These are phyloP conservation scores for Idris sp. DNA, from an alignment of 1,140 invertebrate species.

Conservation along the genomic window DNA sequence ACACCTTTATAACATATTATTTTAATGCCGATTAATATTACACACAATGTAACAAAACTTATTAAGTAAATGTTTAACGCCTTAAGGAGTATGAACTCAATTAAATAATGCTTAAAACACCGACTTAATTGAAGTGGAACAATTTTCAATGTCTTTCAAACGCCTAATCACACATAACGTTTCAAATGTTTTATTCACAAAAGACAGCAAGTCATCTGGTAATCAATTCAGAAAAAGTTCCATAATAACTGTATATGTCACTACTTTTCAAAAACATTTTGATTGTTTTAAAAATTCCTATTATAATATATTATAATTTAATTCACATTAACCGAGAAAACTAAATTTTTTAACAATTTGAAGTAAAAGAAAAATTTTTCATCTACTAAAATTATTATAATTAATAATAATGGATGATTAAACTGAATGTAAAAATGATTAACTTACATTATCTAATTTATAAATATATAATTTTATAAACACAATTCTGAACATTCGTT, in stretches of 20 bases:
- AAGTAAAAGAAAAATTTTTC: no score
- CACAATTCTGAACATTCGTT: slow-evolving; percentile 40
- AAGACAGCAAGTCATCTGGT: slow-evolving; percentile 20
- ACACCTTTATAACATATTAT: no score
- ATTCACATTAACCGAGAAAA: no score
- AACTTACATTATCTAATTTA: slow-evolving; percentile 25
- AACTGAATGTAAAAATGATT: no score
- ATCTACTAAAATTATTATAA: no score
- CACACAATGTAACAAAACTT: no score
- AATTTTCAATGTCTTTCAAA: slow-evolving; percentile 9
- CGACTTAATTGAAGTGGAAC: slow-evolving; percentile 1
- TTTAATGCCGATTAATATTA: no score
- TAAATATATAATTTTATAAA: slow-evolving; percentile 12
- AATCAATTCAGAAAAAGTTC: slow-evolving; percentile 8
- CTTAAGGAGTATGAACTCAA: neutral
- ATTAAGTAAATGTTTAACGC: no score
- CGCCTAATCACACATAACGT: slow-evolving; percentile 13
- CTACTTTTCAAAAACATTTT: neutral
- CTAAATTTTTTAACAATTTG: no score
- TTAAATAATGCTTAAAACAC: neutral
- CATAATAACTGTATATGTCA: slow-evolving; percentile 25
- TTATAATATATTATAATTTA: no score
- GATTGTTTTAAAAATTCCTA: neutral
- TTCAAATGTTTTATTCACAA: slow-evolving; percentile 7
- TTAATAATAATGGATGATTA: no score